Conservation (phyloP, 2,113 vertebrate species). For the Origma solitaria region DNA sequence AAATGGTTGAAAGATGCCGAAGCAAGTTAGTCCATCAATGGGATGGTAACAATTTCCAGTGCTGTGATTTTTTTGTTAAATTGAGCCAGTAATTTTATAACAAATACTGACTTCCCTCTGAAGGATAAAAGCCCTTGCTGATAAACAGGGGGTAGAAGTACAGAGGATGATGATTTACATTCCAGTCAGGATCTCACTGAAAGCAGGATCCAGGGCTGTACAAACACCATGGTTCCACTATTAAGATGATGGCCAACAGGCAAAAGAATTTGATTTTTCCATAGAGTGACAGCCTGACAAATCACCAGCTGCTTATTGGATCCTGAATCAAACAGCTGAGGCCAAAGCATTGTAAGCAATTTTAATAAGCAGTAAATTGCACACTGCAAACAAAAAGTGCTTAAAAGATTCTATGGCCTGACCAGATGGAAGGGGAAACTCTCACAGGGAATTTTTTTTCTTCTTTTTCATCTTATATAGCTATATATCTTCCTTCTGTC, state of each 20-base stretch:
- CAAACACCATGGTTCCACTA: not conserved
- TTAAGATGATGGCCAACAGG: not conserved
- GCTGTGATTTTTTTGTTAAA: not conserved
- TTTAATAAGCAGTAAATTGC: not conserved
- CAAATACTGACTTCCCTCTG: not conserved
- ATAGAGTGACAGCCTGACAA: constrained; percentile 5
- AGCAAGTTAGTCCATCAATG: not conserved
- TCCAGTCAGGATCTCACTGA: not conserved
- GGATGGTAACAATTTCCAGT: not conserved
- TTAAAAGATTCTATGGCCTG: not conserved
- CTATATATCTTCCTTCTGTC: not conserved
- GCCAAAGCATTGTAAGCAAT: not conserved
- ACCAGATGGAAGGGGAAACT: not conserved
- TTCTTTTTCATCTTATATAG: not conserved
- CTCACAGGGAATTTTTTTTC: not conserved
- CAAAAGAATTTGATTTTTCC: constrained; percentile 12
- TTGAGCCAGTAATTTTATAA: not conserved
- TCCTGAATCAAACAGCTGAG: constrained; percentile 35
- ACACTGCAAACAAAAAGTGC: not conserved
- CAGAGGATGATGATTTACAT: not conserved
- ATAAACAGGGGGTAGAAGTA: not conserved
- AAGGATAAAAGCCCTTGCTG: not conserved
- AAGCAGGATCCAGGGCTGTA: not conserved
- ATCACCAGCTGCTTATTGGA: constrained; percentile 27
- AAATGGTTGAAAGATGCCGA: not conserved